Conservation (phyloP, 2,888 invertebrate genomes). For the Plebejus melissa region DNA sequence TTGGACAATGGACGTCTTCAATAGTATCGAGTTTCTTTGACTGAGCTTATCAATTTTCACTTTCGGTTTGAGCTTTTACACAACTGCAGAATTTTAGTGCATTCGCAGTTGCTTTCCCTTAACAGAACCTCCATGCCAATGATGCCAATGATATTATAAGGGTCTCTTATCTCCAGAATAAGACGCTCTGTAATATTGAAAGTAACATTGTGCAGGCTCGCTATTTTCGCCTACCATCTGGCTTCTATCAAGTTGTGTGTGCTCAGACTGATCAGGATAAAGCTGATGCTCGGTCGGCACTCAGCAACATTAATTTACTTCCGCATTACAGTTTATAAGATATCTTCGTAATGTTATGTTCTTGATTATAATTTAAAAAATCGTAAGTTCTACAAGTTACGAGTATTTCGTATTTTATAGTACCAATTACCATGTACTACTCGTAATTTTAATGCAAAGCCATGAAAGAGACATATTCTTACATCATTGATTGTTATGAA, state of each 20-base stretch:
- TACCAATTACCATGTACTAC: too few species aligned
- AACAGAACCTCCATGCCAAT: neutral
- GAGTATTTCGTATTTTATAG: too few species aligned
- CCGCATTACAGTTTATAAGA: neutral
- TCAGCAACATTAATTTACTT: neutral
- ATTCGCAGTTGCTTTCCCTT: neutral
- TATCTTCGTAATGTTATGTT: neutral
- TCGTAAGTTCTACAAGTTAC: too few species aligned
- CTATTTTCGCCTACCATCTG: constrained; percentile 13
- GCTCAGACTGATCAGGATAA: neutral
- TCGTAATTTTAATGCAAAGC: too few species aligned
- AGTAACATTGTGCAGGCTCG: constrained; percentile 5
- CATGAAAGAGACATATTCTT: too few species aligned
- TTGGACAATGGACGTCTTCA: neutral
- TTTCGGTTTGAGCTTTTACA: neutral
- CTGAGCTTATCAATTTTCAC: neutral
- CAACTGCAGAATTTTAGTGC: neutral
- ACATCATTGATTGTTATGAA: too few species aligned
- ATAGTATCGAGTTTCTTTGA: neutral
- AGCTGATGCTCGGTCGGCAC: neutral
- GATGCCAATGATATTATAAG: too few species aligned
- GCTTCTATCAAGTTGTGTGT: neutral
- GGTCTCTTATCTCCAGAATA: neutral
- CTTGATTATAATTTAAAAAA: too few species aligned
- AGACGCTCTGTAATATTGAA: neutral